These are phyloP conservation scores for Forbesichthys agassizii DNA, from an alignment of 2,113 vertebrate genomes.

Conservation along the genomic window DNA sequence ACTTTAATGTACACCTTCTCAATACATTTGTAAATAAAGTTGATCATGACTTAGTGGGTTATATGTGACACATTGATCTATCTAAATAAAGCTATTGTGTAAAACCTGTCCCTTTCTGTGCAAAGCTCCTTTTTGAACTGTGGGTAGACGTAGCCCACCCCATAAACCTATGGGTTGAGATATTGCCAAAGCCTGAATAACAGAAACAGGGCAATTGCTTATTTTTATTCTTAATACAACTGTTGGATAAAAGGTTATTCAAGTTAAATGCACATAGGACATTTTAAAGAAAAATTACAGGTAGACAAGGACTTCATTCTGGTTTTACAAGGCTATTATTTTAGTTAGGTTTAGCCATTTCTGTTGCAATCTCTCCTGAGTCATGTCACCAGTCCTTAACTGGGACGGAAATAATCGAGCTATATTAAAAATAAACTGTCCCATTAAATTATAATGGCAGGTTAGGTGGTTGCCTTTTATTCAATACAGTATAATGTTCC, in stretches of 20 bases:
- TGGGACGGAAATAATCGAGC: slow-evolving; percentile 14
- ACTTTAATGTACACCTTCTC: slow-evolving; percentile 1
- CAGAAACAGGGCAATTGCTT: too few relatives aligned
- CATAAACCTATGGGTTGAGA: too few relatives aligned
- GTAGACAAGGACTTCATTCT: slow-evolving; percentile 6
- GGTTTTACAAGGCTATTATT: slow-evolving; percentile 1
- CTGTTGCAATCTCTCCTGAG: slow-evolving; percentile 3
- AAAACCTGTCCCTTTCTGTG: too few relatives aligned
- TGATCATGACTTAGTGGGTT: slow-evolving; percentile 25
- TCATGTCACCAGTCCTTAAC: slow-evolving; percentile 6
- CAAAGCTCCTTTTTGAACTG: too few relatives aligned
- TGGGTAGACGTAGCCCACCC: too few relatives aligned
- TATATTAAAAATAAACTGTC: neutral
- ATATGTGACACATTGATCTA: too few relatives aligned
- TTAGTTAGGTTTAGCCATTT: slow-evolving; percentile 6
- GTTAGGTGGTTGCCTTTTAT: neutral
- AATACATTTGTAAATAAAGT: slow-evolving; percentile 39
- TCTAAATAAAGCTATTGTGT: slow-evolving; percentile 45
- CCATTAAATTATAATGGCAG: neutral
- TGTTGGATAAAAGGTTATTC: slow-evolving; percentile 34
- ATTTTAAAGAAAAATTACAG: slow-evolving; percentile 17
- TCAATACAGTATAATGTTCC: slow-evolving; percentile 9
- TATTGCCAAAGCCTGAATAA: too few relatives aligned
- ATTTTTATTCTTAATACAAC: neutral
- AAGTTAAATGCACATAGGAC: slow-evolving; percentile 19